Evolutionary conservation across 1,140 invertebrate genomes (phyloP), one percentile per base, ranked within the genome.

Genomic region (Drosophila yakuba): DNA sequence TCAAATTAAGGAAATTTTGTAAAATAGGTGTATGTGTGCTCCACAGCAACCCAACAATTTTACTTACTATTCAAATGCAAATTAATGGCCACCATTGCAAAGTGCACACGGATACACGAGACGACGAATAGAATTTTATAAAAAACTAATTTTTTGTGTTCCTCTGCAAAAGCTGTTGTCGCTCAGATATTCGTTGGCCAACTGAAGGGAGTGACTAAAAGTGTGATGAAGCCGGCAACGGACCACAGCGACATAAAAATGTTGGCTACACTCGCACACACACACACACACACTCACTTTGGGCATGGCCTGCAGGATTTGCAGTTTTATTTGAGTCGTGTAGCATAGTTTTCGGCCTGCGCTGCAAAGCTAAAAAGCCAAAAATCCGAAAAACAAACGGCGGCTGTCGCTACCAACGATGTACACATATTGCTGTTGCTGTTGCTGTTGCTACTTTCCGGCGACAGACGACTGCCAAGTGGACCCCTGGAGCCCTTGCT

Each of bases 311-410:
- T 54, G 48, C 68, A 57, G 50, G 11, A 50, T 23, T 5, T 73
- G 74, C 73, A 68, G 55, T 82, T 78, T 74, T 74, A 74, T 78
- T 82, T 78, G 45, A 79, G 69, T 84, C 79, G 79, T 81, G 79
- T 78, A 67, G 79, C 79, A 73, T 77, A 73, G 39, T 74, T 80
- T 74, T 74, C 74, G 54, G 78, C 48, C 47, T 52, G 36, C 20
- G 68, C 61, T 69, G 69, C 47, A 45, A 41, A 64, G 32, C 51
- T 72, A 20, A 20, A 20, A 20, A 64, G 41, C 51, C 78, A 20
- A 20, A 20, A 20, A 64, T 32, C 51, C 78, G 74, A 79, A 79
- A 28, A 35, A 39, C 48, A 51, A 59, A 72, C 54, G 20, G 35
- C 39, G 15, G 50, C 52, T 20, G 57, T 41, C 38, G 25, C 36